Base-by-base conservation (phyloP, 2,797 vertebrate genomes). In the Mallotus villosus region DNA sequence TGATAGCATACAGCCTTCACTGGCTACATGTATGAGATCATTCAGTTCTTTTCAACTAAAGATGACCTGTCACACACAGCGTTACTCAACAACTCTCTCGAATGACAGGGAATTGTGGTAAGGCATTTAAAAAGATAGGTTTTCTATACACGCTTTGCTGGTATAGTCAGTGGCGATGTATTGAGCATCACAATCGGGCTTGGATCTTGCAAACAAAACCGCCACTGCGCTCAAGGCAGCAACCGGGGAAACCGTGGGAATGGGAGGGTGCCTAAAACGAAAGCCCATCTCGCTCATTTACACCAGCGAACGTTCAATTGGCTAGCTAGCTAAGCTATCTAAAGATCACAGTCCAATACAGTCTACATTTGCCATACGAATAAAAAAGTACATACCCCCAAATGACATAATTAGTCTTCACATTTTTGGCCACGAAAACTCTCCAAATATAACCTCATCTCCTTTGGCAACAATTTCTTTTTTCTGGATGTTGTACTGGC, bases 341-440 rank as follows among this genome's bases (percentile, higher is more conserved):
- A 61, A 6, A 24, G 59, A 58, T 4, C 16, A 24, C 51, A 69
- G 87, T 88, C 87, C 87, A 57, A n/a, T 34, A 3, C 49, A 2
- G 24, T 5, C 77, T 11, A 60, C 1, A 58, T 37, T 51, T 22
- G 21, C 16, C n/a, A 63, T 55, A 34, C 9, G 12, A 7, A 29
- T 7, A 16, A 70, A 9, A 53, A 19, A 21, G 41, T 21, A 87
- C 97, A 86, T 85, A 99, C 97, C 97, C 97, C 95, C 91, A 99
- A 53, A 98, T 97, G 70, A 99, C 96, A 86, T 99, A 99, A 92
- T 98, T 99, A 65, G 97, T 99, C 91, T 98, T 98, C 83, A 99
- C 97, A 67, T 98, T 97, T 90, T 99, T 67, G 97, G 97, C 97
- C 97, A 99, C 51, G 97, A 99, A 83, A 99, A 99, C 89, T 99